Evolutionary conservation across 2,113 vertebrate species (phyloP).

Genomic region (Megaceryle maxima): DNA sequence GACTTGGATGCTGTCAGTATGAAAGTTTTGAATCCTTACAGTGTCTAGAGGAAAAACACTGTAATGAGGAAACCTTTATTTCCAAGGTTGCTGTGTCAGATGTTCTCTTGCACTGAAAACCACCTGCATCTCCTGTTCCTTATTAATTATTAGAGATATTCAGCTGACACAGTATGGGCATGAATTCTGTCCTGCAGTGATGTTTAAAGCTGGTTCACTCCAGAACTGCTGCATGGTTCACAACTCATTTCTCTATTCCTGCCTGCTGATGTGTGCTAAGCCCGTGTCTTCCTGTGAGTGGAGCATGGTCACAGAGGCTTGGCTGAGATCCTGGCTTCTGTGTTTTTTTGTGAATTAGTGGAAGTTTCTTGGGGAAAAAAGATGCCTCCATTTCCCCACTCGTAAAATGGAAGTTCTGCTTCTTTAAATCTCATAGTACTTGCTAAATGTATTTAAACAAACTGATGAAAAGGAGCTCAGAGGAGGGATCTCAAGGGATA

Average conservation of each 20-base stretch:
- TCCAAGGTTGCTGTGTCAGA: not conserved
- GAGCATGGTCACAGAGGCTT: rapidly evolving
- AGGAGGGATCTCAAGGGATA: not conserved
- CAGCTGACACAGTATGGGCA: not conserved
- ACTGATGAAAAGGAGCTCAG: not conserved
- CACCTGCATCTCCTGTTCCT: not conserved
- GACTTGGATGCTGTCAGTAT: not conserved
- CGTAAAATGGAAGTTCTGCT: not conserved
- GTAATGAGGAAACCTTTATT: not conserved
- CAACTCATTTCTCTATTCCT: not conserved
- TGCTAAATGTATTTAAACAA: not conserved
- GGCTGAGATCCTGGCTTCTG: not conserved
- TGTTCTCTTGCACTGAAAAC: not conserved
- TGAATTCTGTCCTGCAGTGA: not conserved
- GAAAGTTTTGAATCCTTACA: not conserved
- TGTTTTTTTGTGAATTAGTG: not conserved
- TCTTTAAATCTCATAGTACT: not conserved
- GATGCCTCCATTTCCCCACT: not conserved
- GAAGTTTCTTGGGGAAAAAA: not conserved
- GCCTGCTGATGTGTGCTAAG: not conserved
- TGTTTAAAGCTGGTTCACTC: not conserved
- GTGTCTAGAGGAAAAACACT: not conserved
- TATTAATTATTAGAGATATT: not conserved
- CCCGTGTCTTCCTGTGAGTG: rapidly evolving
- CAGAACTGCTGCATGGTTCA: not conserved